Evolutionary conservation across 2,888 invertebrate genomes (phyloP), one percentile per base, ranked within the genome.

Genomic region (Dicyrtoma fusca): DNA sequence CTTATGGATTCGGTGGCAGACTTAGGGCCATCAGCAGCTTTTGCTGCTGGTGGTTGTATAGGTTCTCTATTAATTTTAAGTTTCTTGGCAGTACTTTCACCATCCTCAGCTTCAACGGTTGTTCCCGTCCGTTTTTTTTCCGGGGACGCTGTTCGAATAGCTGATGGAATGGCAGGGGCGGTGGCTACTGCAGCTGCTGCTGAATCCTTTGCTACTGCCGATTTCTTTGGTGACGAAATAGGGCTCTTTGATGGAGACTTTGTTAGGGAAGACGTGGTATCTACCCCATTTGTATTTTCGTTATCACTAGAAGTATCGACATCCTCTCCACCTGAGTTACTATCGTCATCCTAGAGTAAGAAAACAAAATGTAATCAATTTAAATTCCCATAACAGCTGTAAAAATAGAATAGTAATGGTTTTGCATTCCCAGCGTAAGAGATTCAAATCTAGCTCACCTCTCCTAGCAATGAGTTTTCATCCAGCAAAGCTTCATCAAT

Each of bases 381-480:
- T n/a, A n/a, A n/a, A n/a, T n/a, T n/a, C n/a, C n/a, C n/a, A n/a
- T n/a, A n/a, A n/a, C n/a, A n/a, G n/a, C n/a, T n/a, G n/a, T n/a
- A 69, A 17, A 3, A 47, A 10, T 13, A 45, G 10, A 11, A 11
- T 45, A 45, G 45, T 45, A 10, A 45, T 10, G 45, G 13, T 45
- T 45, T 11, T 45, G 10, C 10, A 10, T 45, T 45, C 45, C 10
- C 45, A 11, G 13, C 45, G n/a, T n/a, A n/a, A n/a, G n/a, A n/a
- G n/a, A n/a, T n/a, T n/a, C n/a, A n/a, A n/a, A n/a, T n/a, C n/a
- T n/a, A n/a, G 59, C 11, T 53, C 2, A 53, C 53, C 73, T 74
- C 76, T 13, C 66, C 77, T 8, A 77, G 73, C 74, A 77, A 70
- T 5, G 76, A 77, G 62, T 77, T 75, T 73, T 77, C 77, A 44